A percentile compares a stretch with the other conserved stretches of the same genome.
These are phyloP conservation scores for Nomada ruficornis DNA, from an alignment of 2,888 invertebrate genomes.

Conservation along the genomic window DNA sequence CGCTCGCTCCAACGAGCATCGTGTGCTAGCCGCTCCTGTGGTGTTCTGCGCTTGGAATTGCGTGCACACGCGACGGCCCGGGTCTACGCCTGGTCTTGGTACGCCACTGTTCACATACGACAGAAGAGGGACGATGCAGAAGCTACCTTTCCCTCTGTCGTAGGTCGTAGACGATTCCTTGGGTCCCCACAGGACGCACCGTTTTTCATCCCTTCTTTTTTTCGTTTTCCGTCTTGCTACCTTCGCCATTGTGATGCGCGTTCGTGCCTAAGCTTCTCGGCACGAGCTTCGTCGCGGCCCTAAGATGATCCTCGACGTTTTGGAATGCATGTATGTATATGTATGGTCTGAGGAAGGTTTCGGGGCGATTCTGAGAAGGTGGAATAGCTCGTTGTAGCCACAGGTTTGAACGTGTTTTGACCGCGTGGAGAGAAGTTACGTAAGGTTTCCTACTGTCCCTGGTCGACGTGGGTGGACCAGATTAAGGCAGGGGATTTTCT, in stretches of 20 bases:
- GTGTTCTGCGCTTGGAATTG: constrained; percentile 37
- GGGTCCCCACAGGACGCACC: no score
- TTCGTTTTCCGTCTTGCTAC: no score
- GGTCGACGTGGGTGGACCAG: not conserved
- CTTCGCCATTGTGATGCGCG: no score
- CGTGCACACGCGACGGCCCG: constrained; percentile 14
- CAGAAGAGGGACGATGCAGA: not conserved
- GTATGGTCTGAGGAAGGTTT: not conserved
- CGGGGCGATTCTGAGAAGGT: not conserved
- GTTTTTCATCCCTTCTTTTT: no score
- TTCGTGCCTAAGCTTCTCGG: no score
- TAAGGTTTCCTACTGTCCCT: constrained; percentile 25
- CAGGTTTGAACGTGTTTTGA: constrained; percentile 9
- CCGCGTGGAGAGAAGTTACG: constrained; percentile 4
- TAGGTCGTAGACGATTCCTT: no score
- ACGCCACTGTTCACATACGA: not conserved
- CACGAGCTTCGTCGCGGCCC: no score
- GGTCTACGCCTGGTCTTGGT: not conserved
- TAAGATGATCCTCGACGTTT: no score
- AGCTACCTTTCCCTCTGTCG: not conserved
- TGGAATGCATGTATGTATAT: no score
- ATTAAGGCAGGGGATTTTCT: not conserved
- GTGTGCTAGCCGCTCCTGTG: constrained; percentile 31
- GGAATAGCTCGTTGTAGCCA: not conserved
- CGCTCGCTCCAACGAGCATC: constrained; percentile 29